Evolutionary conservation across 2,888 invertebrate genomes (phyloP).

Genomic region (Achlya flavicornis): DNA sequence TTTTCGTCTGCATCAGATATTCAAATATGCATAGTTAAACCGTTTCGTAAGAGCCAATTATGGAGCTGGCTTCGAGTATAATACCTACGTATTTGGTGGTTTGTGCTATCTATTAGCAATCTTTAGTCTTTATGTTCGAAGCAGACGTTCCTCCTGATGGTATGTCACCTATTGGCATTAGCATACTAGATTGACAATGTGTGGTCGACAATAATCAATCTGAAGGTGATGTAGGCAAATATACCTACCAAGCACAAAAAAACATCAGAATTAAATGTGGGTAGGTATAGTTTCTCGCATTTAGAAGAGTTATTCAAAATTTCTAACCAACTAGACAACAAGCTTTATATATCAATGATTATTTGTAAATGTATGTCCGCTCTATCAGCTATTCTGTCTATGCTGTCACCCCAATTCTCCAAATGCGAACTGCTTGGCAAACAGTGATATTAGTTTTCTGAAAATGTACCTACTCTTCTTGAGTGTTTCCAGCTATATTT

Average conservation of each 20-base stretch:
- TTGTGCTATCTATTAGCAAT: background rate
- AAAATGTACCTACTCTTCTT: slow-evolving; percentile 63
- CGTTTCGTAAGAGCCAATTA: background rate
- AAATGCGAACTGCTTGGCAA: slow-evolving; percentile 78
- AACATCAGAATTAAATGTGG: no score
- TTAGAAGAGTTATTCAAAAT: no score
- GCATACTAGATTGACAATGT: no score
- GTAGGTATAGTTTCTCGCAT: no score
- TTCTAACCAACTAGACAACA: no score
- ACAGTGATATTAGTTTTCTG: slow-evolving; percentile 78
- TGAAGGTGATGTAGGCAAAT: no score
- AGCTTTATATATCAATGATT: background rate
- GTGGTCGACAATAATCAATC: no score
- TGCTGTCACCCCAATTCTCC: slow-evolving; percentile 72
- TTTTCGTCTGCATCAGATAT: slow-evolving; percentile 5
- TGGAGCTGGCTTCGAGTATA: background rate
- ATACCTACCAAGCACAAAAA: no score
- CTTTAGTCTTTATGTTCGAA: background rate
- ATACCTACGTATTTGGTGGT: background rate
- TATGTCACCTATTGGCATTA: no score
- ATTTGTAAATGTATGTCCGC: slow-evolving; percentile 21
- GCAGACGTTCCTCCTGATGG: no score
- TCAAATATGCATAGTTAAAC: background rate
- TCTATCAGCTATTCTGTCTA: slow-evolving; percentile 51
- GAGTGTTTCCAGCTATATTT: slow-evolving; percentile 75